Conservation (phyloP, 2,888 invertebrate species). For the Trimorus sp. region DNA sequence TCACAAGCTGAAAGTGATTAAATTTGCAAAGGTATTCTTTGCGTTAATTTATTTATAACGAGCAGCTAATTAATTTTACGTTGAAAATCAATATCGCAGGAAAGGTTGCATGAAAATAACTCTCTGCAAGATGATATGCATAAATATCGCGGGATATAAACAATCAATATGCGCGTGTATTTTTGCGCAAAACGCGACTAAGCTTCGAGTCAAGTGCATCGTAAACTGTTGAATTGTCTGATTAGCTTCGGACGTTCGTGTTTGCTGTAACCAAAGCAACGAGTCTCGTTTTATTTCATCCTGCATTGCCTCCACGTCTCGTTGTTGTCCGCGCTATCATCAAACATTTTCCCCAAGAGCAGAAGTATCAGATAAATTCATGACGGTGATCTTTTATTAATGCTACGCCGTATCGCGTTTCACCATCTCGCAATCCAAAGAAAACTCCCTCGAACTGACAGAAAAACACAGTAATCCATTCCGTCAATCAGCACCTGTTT, state of each 20-base stretch:
- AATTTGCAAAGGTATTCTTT: constrained; percentile 1
- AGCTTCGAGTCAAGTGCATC: constrained; percentile 21
- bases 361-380: constrained; percentile 13
- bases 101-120: constrained; percentile 28
- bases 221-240: not conserved
- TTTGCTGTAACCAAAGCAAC: no score
- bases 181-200: constrained; percentile 17
- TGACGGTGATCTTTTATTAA: constrained; percentile 18
- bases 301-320: no score
- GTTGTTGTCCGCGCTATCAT: not conserved
- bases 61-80: constrained; percentile 25
- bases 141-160: constrained; percentile 26
- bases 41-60: constrained; percentile 33
- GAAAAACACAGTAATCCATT: constrained; percentile 8
- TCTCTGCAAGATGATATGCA: constrained; percentile 16
- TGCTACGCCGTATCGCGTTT: constrained; percentile 13
- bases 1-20: constrained; percentile 8
- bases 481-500: constrained; percentile 17
- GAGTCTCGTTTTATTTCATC: no score
- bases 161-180: constrained; percentile 40
- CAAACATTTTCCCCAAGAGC: not conserved
- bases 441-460: constrained; percentile 2
- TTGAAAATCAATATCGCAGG: constrained; percentile 40
- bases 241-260: not conserved
- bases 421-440: constrained; percentile 6